Conservation (phyloP, 2,113 vertebrate species). For the Chloropsis hardwickii region DNA sequence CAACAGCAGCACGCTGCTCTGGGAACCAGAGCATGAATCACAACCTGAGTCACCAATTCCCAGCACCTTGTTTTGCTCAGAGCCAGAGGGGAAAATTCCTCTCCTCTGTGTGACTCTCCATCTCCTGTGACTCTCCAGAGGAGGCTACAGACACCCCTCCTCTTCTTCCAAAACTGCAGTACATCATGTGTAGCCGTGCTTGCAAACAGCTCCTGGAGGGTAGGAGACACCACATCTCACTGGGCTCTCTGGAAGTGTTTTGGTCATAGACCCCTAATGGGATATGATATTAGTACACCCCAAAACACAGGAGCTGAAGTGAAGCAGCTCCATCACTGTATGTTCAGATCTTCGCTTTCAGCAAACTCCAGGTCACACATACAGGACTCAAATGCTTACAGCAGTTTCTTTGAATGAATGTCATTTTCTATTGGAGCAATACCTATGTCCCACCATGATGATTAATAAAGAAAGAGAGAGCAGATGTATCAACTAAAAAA, state of each 20-base stretch:
- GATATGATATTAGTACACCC: background rate
- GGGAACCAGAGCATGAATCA: conserved; percentile 6
- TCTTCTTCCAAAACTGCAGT: background rate
- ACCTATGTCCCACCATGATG: background rate
- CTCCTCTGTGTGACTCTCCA: background rate
- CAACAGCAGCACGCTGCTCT: accelerated
- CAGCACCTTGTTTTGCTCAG: background rate
- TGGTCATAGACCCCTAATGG: background rate
- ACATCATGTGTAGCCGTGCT: accelerated
- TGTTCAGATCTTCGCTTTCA: background rate
- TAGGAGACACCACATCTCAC: accelerated
- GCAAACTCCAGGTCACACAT: background rate
- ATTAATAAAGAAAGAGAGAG: background rate
- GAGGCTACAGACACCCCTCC: background rate
- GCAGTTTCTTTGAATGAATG: background rate
- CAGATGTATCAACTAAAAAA: background rate
- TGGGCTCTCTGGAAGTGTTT: background rate
- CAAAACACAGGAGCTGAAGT: background rate
- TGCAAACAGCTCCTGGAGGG: background rate
- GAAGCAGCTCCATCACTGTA: background rate
- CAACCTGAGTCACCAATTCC: background rate
- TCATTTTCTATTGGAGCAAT: background rate
- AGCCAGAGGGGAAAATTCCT: background rate
- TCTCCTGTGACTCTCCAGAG: background rate
- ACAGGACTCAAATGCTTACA: background rate